Conservation (phyloP, 2,888 invertebrate species). For the Onchidella celtica region DNA sequence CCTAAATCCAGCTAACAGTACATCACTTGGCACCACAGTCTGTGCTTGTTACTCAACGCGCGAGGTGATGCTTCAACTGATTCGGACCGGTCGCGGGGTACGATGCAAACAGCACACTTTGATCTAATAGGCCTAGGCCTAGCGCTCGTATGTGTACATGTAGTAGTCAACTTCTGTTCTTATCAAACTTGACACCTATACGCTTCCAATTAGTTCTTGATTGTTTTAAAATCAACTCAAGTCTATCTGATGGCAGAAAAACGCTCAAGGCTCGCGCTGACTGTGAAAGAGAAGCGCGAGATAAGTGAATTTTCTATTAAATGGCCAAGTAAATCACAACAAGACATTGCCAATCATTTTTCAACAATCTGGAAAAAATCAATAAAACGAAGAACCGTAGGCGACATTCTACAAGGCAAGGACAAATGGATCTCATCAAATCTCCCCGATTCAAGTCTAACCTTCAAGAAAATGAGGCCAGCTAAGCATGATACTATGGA, state of each 20-base stretch:
- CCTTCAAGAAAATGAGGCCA: conserved; percentile 23
- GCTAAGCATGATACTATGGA: conserved; percentile 3
- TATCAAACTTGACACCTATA: neutral
- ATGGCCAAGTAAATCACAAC: conserved; percentile 17
- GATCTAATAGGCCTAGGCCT: neutral
- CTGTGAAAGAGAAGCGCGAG: neutral
- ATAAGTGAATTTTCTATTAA: conserved; percentile 18
- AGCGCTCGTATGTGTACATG: neutral
- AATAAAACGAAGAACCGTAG: conserved; percentile 9
- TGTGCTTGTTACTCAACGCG: too few species aligned
- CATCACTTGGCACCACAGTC: too few species aligned
- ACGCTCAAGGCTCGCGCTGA: neutral
- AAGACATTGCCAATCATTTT: conserved; percentile 19
- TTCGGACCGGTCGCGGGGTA: neutral
- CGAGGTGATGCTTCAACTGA: neutral
- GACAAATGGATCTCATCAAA: conserved; percentile 2
- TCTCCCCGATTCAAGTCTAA: conserved; percentile 18
- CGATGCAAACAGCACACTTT: neutral
- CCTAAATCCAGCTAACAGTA: too few species aligned
- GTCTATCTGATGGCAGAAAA: neutral
- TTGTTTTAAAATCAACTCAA: neutral
- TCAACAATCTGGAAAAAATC: conserved; percentile 10
- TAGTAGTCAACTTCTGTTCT: neutral
- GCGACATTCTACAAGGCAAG: conserved; percentile 22
- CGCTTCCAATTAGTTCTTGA: neutral